phyloP scores from a whole-genome alignment of 2,888 invertebrate genomes.

The Escarpia spicata region DNA sequence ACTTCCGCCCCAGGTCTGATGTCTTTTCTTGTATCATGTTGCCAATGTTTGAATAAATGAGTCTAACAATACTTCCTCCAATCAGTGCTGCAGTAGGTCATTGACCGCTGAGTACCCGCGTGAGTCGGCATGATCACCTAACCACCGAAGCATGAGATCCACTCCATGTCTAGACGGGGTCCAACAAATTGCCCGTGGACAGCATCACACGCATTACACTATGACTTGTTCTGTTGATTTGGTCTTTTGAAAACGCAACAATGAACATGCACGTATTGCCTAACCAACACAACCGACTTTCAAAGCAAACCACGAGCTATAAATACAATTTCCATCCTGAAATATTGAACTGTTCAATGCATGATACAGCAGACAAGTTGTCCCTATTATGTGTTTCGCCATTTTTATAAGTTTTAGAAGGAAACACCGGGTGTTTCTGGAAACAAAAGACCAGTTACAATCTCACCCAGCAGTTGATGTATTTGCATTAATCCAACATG shows the following conservation, averaged over 20 bases:
- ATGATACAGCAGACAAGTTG: too few species aligned
- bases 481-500: not conserved
- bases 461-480: not conserved
- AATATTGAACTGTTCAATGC: not conserved
- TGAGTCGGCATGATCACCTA: not conserved
- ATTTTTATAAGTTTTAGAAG: too few species aligned
- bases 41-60: too few species aligned
- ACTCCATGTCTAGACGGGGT: not conserved
- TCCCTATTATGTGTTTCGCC: too few species aligned
- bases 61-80: not conserved
- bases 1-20: too few species aligned
- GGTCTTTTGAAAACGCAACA: not conserved
- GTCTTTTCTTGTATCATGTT: too few species aligned
- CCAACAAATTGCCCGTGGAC: not conserved
- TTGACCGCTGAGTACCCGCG: not conserved
- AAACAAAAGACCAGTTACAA: not conserved
- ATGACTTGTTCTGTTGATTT: not conserved
- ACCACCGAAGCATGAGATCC: not conserved
- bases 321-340: not conserved
- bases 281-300: not conserved
- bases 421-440: too few species aligned
- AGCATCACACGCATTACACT: not conserved
- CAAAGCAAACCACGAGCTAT: not conserved
- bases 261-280: not conserved
- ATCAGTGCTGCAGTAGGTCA: not conserved